These are phyloP conservation scores for Progne subis DNA, from an alignment of 2,113 vertebrate genomes.

Conservation along the genomic window DNA sequence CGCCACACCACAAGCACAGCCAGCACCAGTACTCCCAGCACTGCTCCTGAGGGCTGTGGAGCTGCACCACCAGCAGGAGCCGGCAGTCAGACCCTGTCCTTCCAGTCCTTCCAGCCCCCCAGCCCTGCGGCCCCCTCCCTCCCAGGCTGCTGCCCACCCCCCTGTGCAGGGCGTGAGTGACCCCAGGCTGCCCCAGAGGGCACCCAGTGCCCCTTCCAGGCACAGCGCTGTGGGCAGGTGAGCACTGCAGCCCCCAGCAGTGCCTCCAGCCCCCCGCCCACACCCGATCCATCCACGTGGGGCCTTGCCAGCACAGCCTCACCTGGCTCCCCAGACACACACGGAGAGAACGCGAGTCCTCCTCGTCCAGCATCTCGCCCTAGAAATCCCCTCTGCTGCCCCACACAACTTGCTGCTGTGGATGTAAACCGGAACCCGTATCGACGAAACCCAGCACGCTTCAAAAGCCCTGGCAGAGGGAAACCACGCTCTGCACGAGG, in stretches of 20 bases:
- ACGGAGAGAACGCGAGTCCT: rapidly evolving
- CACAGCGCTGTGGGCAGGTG: rapidly evolving
- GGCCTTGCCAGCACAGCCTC: not conserved
- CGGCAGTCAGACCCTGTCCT: rapidly evolving
- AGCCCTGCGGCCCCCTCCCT: rapidly evolving
- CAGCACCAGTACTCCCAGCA: not conserved
- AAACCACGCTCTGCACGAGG: not conserved
- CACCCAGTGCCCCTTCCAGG: not conserved
- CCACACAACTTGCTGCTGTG: rapidly evolving
- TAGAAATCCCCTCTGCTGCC: not conserved
- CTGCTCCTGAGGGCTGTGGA: rapidly evolving
- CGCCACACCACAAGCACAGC: not conserved
- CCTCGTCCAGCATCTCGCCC: not conserved
- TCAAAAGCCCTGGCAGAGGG: not conserved
- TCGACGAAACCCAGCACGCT: rapidly evolving
- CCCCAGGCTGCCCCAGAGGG: not conserved
- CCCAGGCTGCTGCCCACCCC: not conserved
- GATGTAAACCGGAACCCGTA: rapidly evolving
- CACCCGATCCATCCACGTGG: rapidly evolving
- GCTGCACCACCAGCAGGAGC: not conserved
- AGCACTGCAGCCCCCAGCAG: not conserved
- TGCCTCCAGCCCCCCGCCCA: rapidly evolving
- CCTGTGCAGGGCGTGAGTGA: rapidly evolving
- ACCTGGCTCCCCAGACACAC: too few relatives aligned
- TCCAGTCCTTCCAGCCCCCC: not conserved